Percentiles rank a stretch among this genome's conserved stretches.
Conservation (phyloP, 92 coral and sea anemone species). For the Umimayanthus kanabou region DNA sequence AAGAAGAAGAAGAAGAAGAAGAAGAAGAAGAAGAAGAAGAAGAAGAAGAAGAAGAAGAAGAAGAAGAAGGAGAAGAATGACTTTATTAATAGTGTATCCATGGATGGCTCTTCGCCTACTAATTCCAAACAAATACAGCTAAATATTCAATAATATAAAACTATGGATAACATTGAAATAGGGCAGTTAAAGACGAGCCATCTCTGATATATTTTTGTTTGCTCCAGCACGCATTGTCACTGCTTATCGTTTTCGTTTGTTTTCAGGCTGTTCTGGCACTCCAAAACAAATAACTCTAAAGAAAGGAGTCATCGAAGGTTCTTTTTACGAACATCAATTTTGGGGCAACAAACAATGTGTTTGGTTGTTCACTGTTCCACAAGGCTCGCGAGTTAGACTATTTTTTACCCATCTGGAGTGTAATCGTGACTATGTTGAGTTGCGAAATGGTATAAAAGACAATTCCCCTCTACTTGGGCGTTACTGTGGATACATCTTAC, state of each 20-base stretch:
- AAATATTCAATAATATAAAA: too few relatives aligned
- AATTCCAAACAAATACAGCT: too few relatives aligned
- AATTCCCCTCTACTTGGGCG: constrained; percentile 3
- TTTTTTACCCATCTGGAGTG: background rate
- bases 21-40: too few relatives aligned
- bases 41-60: too few relatives aligned
- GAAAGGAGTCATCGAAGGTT: background rate
- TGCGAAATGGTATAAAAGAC: constrained; percentile 2
- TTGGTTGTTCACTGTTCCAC: constrained; percentile 21
- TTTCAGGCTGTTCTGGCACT: background rate
- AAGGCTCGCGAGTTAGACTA: background rate
- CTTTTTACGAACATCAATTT: constrained; percentile 14
- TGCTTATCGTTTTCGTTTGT: background rate
- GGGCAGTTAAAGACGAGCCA: too few relatives aligned
- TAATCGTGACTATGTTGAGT: constrained; percentile 25
- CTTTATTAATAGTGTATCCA: too few relatives aligned
- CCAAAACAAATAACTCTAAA: background rate
- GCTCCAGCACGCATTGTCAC: too few relatives aligned
- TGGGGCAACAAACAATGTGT: background rate
- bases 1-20: too few relatives aligned
- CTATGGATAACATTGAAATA: too few relatives aligned
- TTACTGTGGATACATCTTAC: background rate
- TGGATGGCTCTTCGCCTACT: too few relatives aligned
- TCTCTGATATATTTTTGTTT: background rate
- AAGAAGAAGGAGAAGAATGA: too few relatives aligned